Evolutionary conservation across 30 jellyfish, hydroid and myxozoan species (phyloP).

Genomic region (Pseudorhiza aurosa): DNA sequence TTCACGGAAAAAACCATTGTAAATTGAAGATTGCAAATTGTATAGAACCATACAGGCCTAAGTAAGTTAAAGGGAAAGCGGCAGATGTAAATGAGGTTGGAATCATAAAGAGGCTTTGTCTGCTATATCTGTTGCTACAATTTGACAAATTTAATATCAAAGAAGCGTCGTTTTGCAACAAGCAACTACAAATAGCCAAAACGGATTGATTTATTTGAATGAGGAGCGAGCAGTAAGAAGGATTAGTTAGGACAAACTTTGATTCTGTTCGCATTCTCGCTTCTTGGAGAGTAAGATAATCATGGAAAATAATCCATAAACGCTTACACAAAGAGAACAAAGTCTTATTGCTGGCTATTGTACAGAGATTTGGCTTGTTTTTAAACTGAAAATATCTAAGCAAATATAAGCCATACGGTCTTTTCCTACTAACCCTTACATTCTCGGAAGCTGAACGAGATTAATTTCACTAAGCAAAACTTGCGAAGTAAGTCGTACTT

Average conservation of each 20-base stretch:
- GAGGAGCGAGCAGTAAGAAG: slow-evolving; percentile 31
- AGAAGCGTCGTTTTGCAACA: slow-evolving; percentile 73
- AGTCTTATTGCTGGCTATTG: slow-evolving; percentile 42
- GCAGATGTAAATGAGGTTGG: slow-evolving; percentile 31
- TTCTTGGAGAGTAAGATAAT: slow-evolving; percentile 41
- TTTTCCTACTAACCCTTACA: slow-evolving; percentile 2
- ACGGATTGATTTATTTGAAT: slow-evolving; percentile 50
- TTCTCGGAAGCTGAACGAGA: slow-evolving; percentile 34
- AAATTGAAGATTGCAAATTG: too few relatives aligned
- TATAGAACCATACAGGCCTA: too few relatives aligned
- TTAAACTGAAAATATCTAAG: slow-evolving; percentile 8
- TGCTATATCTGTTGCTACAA: slow-evolving; percentile 57
- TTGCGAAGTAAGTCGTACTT: background rate
- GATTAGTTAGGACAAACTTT: slow-evolving; percentile 53
- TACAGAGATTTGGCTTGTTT: background rate
- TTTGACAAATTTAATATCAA: slow-evolving; percentile 44
- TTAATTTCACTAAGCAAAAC: slow-evolving; percentile 2
- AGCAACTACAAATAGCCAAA: slow-evolving; percentile 63
- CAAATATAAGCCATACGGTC: slow-evolving; percentile 30
- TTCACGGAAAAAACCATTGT: too few relatives aligned
- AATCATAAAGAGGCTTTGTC: slow-evolving; percentile 20
- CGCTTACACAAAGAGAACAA: slow-evolving; percentile 39
- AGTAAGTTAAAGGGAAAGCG: too few relatives aligned
- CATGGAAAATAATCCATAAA: slow-evolving; percentile 20
- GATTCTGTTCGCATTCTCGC: slow-evolving; percentile 18